phyloP scores from a whole-genome alignment of 2,113 vertebrate genomes.

The Centrocercus urophasianus region DNA sequence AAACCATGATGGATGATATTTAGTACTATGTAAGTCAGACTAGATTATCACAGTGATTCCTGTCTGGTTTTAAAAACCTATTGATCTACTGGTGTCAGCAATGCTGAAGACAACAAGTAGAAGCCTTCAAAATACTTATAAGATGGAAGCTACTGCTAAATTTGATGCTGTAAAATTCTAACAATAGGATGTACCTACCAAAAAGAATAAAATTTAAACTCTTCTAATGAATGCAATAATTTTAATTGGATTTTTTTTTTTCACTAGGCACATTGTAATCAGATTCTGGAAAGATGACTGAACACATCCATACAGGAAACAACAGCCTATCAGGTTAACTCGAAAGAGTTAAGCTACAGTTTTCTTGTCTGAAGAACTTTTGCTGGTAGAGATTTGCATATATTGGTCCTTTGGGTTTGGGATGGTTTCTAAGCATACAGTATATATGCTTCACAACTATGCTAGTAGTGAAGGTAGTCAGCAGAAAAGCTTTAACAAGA shows the following conservation, averaged over 20 bases:
- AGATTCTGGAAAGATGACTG: constrained; percentile 24
- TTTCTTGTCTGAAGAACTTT: not conserved
- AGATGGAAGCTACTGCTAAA: not conserved
- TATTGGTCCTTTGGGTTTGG: not conserved
- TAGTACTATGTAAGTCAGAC: constrained; percentile 68
- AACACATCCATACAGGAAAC: not conserved
- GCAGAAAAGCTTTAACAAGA: constrained; percentile 54
- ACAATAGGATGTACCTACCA: not conserved
- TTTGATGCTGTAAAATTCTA: constrained; percentile 39
- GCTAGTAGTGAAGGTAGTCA: not conserved
- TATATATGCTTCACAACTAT: not conserved
- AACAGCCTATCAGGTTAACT: not conserved
- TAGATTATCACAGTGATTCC: constrained; percentile 64
- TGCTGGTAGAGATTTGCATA: not conserved
- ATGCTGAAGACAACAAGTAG: constrained; percentile 49
- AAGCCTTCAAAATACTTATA: constrained; percentile 48
- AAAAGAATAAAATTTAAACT: constrained; percentile 49
- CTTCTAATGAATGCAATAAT: constrained; percentile 38
- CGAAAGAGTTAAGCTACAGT: not conserved
- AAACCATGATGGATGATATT: constrained; percentile 68
- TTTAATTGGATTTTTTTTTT: constrained; percentile 38
- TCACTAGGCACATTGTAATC: not conserved
- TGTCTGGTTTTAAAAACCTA: constrained; percentile 68
- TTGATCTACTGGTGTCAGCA: constrained; percentile 59
- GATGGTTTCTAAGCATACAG: not conserved